Conservation (phyloP, 2,797 vertebrate species). For the Myotis pilosus region DNA sequence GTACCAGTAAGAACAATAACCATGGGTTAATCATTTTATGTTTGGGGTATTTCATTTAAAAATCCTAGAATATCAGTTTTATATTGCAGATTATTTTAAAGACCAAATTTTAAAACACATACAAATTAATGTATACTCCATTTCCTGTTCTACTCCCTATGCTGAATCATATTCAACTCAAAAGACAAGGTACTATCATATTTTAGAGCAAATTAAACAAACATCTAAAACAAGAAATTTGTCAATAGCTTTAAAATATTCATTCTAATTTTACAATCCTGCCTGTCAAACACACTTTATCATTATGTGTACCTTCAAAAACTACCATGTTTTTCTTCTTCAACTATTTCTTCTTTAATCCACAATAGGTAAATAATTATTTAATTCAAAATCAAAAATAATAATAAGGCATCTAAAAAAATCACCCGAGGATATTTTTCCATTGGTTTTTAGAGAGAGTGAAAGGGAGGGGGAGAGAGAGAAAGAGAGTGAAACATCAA, state of each 20-base stretch:
- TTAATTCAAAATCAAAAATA: neutral
- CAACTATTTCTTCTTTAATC: neutral
- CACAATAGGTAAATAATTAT: neutral
- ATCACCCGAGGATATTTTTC: neutral
- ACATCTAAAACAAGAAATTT: neutral
- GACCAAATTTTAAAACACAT: neutral
- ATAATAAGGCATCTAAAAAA: neutral
- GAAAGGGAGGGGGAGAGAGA: too few relatives aligned
- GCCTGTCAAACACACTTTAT: neutral
- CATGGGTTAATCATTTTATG: neutral
- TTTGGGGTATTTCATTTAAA: neutral
- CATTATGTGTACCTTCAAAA: neutral
- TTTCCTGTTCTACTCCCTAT: neutral
- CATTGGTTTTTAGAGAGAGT: too few relatives aligned
- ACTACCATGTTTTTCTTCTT: neutral
- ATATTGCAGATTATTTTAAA: neutral
- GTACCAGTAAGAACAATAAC: neutral
- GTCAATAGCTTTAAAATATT: neutral
- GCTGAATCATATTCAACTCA: neutral
- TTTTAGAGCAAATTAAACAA: conserved; percentile 4
- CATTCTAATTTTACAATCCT: neutral
- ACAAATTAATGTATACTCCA: neutral
- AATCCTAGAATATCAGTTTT: neutral
- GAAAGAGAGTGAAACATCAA: too few relatives aligned
- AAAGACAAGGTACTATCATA: neutral